phyloP scores from a whole-genome alignment of 2,797 vertebrate genomes.

The Toxotes lorentzi region DNA sequence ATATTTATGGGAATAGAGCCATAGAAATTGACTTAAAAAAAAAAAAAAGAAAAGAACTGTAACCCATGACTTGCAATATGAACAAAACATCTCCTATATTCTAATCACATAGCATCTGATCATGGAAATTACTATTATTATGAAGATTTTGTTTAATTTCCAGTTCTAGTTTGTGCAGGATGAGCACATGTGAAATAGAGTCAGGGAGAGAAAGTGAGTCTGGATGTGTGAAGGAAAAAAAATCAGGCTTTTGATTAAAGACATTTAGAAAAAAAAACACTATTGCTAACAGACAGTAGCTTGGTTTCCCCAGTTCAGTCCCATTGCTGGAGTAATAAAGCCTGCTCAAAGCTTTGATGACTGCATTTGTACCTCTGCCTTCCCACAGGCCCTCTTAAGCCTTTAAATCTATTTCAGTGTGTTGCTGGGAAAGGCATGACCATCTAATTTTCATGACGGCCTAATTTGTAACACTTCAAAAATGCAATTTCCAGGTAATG shows the following conservation, averaged over 20 bases:
- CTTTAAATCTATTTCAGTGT: constrained; percentile 23
- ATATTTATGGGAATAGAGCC: constrained; percentile 70
- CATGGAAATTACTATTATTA: neutral
- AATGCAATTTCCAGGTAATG: constrained; percentile 9
- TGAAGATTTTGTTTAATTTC: constrained; percentile 1
- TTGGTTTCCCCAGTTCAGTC: constrained; percentile 3
- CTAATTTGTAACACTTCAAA: constrained; percentile 18
- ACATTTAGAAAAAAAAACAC: constrained; percentile 37
- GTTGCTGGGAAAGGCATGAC: constrained; percentile 29
- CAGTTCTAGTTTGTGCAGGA: constrained; percentile 6
- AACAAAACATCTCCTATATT: constrained; percentile 37
- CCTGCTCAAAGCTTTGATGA: constrained; percentile 28
- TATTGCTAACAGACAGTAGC: constrained; percentile 28
- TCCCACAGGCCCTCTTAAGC: constrained; percentile 18
- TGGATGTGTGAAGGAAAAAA: constrained; percentile 24
- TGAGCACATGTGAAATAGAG: constrained; percentile 18
- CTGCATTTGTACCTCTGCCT: constrained; percentile 31
- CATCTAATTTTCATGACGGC: constrained; percentile 8
- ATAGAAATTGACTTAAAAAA: constrained; percentile 60
- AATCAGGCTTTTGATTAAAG: constrained; percentile 49
- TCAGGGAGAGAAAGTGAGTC: constrained; percentile 15
- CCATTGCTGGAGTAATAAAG: constrained; percentile 12
- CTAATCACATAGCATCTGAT: constrained; percentile 28
- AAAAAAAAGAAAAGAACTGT: neutral
- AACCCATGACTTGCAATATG: constrained; percentile 47